A percentile compares a stretch with the other conserved stretches of the same genome.
Conservation (phyloP, 1,140 invertebrate genomes). For the Pseudomyrmex gracilis region DNA sequence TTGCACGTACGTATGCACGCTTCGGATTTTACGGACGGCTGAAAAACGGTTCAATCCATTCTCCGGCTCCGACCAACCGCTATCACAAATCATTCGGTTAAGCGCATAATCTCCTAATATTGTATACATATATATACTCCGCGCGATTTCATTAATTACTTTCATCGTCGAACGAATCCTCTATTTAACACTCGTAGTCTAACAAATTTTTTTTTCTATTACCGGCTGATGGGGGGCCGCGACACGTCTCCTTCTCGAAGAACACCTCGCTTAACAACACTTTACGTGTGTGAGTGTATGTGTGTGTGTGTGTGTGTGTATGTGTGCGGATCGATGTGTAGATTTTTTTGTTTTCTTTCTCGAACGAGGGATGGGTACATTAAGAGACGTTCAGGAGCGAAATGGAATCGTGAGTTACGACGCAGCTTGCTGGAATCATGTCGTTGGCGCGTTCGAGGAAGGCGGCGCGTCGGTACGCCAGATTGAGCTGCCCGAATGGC, state of each 20-base stretch:
- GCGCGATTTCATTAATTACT: conserved; percentile 71
- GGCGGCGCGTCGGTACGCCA: conserved; percentile 78
- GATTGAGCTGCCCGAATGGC: conserved; percentile 78
- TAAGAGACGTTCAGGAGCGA: conserved; percentile 63
- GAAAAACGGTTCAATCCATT: conserved; percentile 42
- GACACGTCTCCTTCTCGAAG: conserved; percentile 15
- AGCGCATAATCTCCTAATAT: conserved; percentile 62
- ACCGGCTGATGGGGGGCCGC: not conserved
- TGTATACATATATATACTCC: conserved; percentile 55
- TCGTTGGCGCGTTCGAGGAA: conserved; percentile 71
- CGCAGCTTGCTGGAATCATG: conserved; percentile 71
- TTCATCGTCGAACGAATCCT: conserved; percentile 70
- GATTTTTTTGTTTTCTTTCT: conserved; percentile 30
- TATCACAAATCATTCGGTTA: conserved; percentile 69
- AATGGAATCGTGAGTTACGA: conserved; percentile 55
- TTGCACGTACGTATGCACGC: not conserved
- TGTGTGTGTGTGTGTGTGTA: conserved; percentile 29
- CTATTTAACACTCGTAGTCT: conserved; percentile 54
- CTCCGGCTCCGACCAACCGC: conserved; percentile 44
- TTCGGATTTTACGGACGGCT: conserved; percentile 66
- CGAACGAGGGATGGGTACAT: conserved; percentile 37
- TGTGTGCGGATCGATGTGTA: not conserved
- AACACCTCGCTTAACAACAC: conserved; percentile 32
- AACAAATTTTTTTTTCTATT: conserved; percentile 61
- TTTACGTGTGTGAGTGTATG: no score